Evolutionary conservation across 2,888 invertebrate genomes (phyloP), one percentile per base, ranked within the genome.

Genomic region (Meiosimyza decipiens): DNA sequence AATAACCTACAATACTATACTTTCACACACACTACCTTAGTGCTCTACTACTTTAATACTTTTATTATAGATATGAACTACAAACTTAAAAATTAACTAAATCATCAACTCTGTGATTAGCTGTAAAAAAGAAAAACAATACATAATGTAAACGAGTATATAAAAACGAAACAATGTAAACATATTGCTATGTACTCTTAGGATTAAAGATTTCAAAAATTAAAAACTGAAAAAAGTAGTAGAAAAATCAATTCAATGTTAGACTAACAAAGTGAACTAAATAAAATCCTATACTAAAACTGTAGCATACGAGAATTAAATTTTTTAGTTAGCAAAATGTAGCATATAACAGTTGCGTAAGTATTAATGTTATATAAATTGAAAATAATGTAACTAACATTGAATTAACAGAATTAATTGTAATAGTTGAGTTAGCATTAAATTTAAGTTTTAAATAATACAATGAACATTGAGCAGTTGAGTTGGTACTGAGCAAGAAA

Each of bases 81-180:
- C 18, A 16, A 7, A 54, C 47, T 65, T n/a, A 57, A 16, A 71
- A 71, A 50, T 55, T 47, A 62, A 78, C 74, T 77, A 78, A 79
- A 82, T 83, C 82, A 82, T 83, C 83, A 82, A 83, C 83, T 83
- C 82, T 82, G 82, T 82, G 83, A 82, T 82, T 82, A 82, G 83
- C 79, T 82, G 80, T 82, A 81, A 82, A 82, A 11, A 33, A 12
- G 16, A 65, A 57, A 54, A 57, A 72, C 22, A 70, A 51, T 68
- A 18, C 22, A 47, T 66, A 71, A 51, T 71, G 71, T 71, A 66
- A 60, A 66, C 65, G 51, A 40, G 52, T 71, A 51, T 71, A 51
- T 63, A 63, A 51, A 62, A 16, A 22, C 54, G 18, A 66, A 69
- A 18, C 62, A 18, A 52, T 62, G 54, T 63, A 22, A 16, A 18